phyloP scores from a whole-genome alignment of 2,888 invertebrate genomes.

The Crematogaster levior region DNA sequence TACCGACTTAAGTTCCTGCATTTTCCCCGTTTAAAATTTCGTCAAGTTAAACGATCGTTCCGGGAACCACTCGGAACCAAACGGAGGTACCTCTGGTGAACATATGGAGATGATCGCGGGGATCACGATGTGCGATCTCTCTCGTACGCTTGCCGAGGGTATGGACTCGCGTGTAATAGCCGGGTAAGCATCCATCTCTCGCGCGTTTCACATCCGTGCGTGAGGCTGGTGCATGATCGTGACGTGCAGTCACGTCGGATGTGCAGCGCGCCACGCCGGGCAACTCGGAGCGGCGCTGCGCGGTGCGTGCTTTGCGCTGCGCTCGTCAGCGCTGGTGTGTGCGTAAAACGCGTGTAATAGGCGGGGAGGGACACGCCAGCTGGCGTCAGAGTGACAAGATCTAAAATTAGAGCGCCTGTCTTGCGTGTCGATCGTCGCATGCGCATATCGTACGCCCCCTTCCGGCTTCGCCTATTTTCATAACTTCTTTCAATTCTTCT shows the following conservation, averaged over 20 bases:
- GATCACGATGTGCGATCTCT: not conserved
- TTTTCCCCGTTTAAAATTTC: not conserved
- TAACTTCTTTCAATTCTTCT: slow-evolving; percentile 83
- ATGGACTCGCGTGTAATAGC: slow-evolving; percentile 54
- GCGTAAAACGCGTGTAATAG: slow-evolving; percentile 84
- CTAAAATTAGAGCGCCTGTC: slow-evolving; percentile 84
- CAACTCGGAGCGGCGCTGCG: not conserved
- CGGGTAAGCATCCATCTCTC: slow-evolving; percentile 59
- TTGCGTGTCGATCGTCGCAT: slow-evolving; percentile 85
- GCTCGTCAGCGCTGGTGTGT: slow-evolving; percentile 65
- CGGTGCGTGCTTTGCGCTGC: slow-evolving; percentile 34
- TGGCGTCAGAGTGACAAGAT: slow-evolving; percentile 85
- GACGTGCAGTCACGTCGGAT: slow-evolving; percentile 42
- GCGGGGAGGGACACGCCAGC: slow-evolving; percentile 82
- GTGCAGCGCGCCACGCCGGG: slow-evolving; percentile 18
- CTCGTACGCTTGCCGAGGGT: not conserved
- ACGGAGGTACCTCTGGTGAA: not conserved
- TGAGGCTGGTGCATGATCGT: slow-evolving; percentile 44
- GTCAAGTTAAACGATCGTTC: not conserved
- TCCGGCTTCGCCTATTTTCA: slow-evolving; percentile 85
- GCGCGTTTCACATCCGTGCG: slow-evolving; percentile 45
- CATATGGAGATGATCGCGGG: slow-evolving; percentile 23
- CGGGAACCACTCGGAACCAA: not conserved
- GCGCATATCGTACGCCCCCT: slow-evolving; percentile 84
- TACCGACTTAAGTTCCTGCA: not conserved